Percentiles rank a stretch among this genome's conserved stretches.
Evolutionary conservation across 2,113 vertebrate species (phyloP).

Genomic region (Notechis scutatus): DNA sequence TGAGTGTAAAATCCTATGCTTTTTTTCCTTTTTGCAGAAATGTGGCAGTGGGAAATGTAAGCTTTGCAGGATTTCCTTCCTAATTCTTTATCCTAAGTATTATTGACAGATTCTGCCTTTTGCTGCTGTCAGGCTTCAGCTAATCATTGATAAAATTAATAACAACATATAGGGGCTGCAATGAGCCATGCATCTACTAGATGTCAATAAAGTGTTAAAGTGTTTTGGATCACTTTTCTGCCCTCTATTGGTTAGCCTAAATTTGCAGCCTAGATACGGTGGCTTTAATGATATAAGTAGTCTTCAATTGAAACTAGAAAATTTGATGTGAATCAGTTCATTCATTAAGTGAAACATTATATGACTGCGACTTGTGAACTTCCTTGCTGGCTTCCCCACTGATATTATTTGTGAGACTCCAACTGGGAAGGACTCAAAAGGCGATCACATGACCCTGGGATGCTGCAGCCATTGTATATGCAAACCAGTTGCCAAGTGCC

Average conservation of each 20-base stretch:
- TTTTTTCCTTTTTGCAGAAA: neutral
- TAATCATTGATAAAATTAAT: neutral
- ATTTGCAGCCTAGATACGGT: neutral
- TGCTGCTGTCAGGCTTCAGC: neutral
- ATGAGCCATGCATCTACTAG: neutral
- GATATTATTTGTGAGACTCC: neutral
- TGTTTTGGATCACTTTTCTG: neutral
- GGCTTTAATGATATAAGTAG: neutral
- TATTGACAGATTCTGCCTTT: neutral
- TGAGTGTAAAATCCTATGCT: neutral
- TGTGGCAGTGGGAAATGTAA: neutral
- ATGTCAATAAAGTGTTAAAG: neutral
- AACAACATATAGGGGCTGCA: neutral
- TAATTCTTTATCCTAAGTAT: neutral
- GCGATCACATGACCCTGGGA: neutral
- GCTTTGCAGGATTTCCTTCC: neutral
- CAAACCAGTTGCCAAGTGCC: neutral
- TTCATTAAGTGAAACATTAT: neutral
- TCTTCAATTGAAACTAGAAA: neutral
- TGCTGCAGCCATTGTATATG: neutral
- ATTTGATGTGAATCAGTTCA: neutral
- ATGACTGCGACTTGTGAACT: neutral
- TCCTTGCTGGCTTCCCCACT: neutral
- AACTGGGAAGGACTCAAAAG: neutral
- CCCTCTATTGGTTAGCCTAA: neutral